These are phyloP conservation scores for Cololabis saira DNA, from an alignment of 2,113 vertebrate genomes.

Conservation along the genomic window DNA sequence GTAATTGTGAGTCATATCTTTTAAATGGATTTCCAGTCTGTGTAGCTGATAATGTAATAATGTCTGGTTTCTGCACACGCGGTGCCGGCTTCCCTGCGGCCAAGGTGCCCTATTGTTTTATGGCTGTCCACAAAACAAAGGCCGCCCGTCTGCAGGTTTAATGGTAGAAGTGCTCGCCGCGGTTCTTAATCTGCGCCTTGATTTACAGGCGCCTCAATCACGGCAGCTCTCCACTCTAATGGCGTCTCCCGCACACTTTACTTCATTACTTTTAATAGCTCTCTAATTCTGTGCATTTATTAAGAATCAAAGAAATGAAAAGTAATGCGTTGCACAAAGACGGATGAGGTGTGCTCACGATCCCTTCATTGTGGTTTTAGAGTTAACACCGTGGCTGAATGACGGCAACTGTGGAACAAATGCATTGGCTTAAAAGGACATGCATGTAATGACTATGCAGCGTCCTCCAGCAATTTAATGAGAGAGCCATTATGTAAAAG, in stretches of 20 bases:
- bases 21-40: conserved; percentile 24
- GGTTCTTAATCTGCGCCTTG: conserved; percentile 46
- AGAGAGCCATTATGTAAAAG: too few relatives aligned
- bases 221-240: conserved; percentile 66
- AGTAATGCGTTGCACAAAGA: background rate
- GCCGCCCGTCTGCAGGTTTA: conserved; percentile 39
- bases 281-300: conserved; percentile 74
- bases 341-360: conserved; percentile 15
- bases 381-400: too few relatives aligned
- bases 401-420: too few relatives aligned
- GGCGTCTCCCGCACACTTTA: conserved; percentile 62
- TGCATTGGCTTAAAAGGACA: too few relatives aligned
- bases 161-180: conserved; percentile 24
- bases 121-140: conserved; percentile 48
- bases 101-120: conserved; percentile 61
- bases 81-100: conserved; percentile 13
- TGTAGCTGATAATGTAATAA: conserved; percentile 33
- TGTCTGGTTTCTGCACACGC: conserved; percentile 11
- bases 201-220: conserved; percentile 67
- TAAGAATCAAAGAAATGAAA: conserved; percentile 56
- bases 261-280: conserved; percentile 74
- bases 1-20: conserved; percentile 25
- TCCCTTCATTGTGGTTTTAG: background rate
- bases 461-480: too few relatives aligned
- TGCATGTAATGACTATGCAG: too few relatives aligned